Conservation (phyloP, 2,888 invertebrate species). For the Deladenus siricidicola region DNA sequence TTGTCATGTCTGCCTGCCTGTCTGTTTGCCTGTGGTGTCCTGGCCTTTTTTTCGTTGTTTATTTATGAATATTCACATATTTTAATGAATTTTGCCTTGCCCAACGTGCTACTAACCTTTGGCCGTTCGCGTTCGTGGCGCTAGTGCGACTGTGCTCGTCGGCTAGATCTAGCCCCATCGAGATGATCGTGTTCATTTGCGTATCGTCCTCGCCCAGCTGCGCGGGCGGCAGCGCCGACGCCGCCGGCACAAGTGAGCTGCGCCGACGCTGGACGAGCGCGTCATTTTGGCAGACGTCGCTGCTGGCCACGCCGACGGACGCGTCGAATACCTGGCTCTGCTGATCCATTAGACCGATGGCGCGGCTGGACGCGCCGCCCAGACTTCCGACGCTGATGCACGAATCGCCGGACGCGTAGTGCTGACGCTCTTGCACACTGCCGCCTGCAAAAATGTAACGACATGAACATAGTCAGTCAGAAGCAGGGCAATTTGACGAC, state of each 20-base stretch:
- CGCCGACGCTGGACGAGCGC: too few species aligned
- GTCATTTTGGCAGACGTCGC: neutral
- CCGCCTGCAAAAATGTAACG: too few species aligned
- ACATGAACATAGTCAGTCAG: too few species aligned
- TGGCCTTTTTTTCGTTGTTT: too few species aligned
- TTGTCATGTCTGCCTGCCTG: too few species aligned
- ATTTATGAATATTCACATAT: too few species aligned
- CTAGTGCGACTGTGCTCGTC: neutral
- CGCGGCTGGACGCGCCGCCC: neutral
- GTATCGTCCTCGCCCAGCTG: neutral
- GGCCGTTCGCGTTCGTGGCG: neutral
- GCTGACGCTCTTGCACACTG: neutral
- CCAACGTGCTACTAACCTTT: neutral
- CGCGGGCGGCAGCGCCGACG: too few species aligned
- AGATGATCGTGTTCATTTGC: neutral
- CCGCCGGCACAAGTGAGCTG: too few species aligned
- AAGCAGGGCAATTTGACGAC: too few species aligned
- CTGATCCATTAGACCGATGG: neutral
- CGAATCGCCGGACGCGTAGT: neutral
- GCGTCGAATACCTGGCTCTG: too few species aligned
- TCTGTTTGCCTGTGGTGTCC: too few species aligned
- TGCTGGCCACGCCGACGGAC: neutral
- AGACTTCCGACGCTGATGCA: neutral
- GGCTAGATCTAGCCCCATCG: neutral
- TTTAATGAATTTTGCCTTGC: too few species aligned